Conservation (phyloP, 2,888 invertebrate species). For the Patella depressa region DNA sequence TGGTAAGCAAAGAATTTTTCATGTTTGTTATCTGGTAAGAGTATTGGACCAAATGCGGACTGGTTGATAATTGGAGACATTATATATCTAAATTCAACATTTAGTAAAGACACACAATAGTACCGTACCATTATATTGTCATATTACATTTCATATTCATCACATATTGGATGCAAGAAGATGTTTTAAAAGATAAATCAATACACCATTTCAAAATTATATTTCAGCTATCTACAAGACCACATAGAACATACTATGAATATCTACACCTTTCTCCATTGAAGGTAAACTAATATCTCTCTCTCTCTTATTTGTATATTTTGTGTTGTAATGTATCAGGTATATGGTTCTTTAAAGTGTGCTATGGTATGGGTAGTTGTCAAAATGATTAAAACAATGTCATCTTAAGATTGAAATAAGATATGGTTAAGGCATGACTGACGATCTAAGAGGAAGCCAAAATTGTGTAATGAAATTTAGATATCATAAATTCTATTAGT, state of each 20-base stretch:
- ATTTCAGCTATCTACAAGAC: slow-evolving; percentile 49
- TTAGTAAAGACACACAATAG: neutral
- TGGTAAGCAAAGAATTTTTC: slow-evolving; percentile 41
- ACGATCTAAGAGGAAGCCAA: too few relatives aligned
- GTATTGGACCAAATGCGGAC: neutral
- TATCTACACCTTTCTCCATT: slow-evolving; percentile 70
- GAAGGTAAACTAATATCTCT: slow-evolving; percentile 56
- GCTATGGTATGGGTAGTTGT: too few relatives aligned
- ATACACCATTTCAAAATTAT: neutral
- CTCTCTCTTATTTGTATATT: slow-evolving; percentile 6
- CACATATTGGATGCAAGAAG: too few relatives aligned
- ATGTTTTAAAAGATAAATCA: too few relatives aligned
- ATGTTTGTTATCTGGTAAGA: neutral
- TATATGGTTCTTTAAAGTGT: too few relatives aligned
- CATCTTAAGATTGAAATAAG: too few relatives aligned
- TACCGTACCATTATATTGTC: too few relatives aligned
- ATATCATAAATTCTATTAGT: too few relatives aligned
- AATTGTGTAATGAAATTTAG: too few relatives aligned
- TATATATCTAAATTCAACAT: neutral
- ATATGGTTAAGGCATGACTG: too few relatives aligned
- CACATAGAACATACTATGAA: slow-evolving; percentile 67
- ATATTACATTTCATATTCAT: too few relatives aligned
- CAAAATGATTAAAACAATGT: too few relatives aligned
- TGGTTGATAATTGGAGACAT: neutral
- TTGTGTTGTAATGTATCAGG: neutral